phyloP scores from a whole-genome alignment of 2,797 vertebrate genomes.

The Acanthis flammea region DNA sequence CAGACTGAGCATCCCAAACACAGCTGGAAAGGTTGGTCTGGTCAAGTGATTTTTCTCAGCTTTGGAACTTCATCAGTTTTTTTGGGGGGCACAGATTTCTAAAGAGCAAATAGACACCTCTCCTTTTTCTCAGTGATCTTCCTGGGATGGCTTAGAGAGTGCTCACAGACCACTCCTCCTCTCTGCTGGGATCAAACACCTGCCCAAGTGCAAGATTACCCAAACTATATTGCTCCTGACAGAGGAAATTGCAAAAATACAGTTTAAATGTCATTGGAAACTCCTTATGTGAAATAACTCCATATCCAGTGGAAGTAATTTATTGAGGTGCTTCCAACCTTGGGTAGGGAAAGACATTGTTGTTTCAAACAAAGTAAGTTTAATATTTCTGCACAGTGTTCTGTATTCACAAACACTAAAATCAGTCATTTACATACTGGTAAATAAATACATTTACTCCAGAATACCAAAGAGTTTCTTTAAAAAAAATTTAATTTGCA shows the following conservation, averaged over 20 bases:
- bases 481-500: conserved; percentile 73
- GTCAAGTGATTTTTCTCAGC: neutral
- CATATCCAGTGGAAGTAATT: neutral
- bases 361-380: conserved; percentile 71
- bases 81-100: neutral
- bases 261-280: neutral
- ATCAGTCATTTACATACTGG: conserved; percentile 71
- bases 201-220: neutral
- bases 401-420: conserved; percentile 81
- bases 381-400: conserved; percentile 79
- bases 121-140: neutral
- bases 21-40: neutral
- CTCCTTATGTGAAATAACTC: neutral
- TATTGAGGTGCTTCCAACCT: neutral
- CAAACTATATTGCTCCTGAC: neutral
- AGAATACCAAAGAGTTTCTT: conserved; percentile 74
- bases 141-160: neutral
- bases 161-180: neutral
- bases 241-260: neutral
- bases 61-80: neutral
- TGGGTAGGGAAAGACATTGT: neutral
- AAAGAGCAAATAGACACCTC: neutral
- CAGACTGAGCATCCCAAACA: neutral
- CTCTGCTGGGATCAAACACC: neutral
- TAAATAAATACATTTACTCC: conserved; percentile 78